A percentile compares a stretch with the other conserved stretches of the same genome.
Conservation (phyloP, 2,888 invertebrate species). For the Pyrocoelia pectoralis region DNA sequence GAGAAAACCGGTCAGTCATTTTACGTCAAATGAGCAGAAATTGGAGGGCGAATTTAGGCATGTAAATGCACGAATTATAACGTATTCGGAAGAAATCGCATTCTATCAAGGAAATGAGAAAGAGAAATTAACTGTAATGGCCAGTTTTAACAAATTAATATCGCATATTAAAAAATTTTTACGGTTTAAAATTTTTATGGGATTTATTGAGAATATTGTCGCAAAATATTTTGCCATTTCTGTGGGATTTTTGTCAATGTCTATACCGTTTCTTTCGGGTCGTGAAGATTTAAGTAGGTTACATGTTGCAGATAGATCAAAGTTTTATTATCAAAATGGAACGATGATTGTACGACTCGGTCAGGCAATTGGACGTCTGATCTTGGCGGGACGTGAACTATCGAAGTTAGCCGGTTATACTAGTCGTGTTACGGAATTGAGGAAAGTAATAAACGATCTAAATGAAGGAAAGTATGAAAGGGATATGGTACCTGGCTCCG, state of each 20-base stretch:
- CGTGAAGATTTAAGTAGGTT: constrained; percentile 73
- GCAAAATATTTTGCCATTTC: constrained; percentile 97
- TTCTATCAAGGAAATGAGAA: constrained; percentile 84
- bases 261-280: constrained; percentile 88
- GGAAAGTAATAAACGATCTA: constrained; percentile 82
- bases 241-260: constrained; percentile 94
- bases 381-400: constrained; percentile 93
- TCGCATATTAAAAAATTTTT: constrained; percentile 86
- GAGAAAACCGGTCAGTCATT: constrained; percentile 82
- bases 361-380: constrained; percentile 94
- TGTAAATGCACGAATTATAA: constrained; percentile 94
- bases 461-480: constrained; percentile 76
- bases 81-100: constrained; percentile 94
- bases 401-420: constrained; percentile 95
- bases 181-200: constrained; percentile 90
- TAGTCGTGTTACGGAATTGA: constrained; percentile 88
- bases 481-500: constrained; percentile 67
- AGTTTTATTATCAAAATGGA: constrained; percentile 93
- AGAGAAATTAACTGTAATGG: constrained; percentile 86
- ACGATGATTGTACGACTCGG: constrained; percentile 96
- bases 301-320: constrained; percentile 80
- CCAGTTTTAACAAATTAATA: constrained; percentile 89
- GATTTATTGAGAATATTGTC: constrained; percentile 93
- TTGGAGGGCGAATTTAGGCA: constrained; percentile 98
- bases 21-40: constrained; percentile 95